Base-by-base conservation (phyloP, 2,888 invertebrate species). In the Eristalis arbustorum region DNA sequence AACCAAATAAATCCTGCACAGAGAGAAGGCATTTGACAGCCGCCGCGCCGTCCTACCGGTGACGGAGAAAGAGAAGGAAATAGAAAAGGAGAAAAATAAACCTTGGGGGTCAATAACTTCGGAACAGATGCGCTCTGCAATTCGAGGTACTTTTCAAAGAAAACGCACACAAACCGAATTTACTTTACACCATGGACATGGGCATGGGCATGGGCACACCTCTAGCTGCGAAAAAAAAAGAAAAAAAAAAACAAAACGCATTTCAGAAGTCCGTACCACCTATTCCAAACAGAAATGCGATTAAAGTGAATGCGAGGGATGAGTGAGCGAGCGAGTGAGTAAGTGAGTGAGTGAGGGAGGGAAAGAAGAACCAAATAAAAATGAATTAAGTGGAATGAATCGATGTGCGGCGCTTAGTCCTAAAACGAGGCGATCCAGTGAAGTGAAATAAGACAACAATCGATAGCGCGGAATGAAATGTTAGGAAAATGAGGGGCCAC, bases 51-150 rank as follows among this genome's bases (percentile, higher is more conserved):
- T 28, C 40, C 61, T n/a, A 31, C 14, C 31, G 8, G 8, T 31
- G 28, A n/a, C 31, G 42, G 49, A 49, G n/a, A 37, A 6, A 49
- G 4, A 5, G 18, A 49, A 18, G 6, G 18, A 49, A 18, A 18
- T 49, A 49, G 49, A 49, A 49, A 18, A n/a, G n/a, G n/a, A 42
- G n/a, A 14, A n/a, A 6, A n/a, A 28, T 66, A 72, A 71, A 71
- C 83, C 56, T 68, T 68, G 73, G 59, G 78, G 83, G 83, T 83
- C 83, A 78, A 73, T 73, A 73, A 83, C 78, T 42, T 63, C 62
- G 6, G 25, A 61, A 66, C 62, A 76, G 76, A 81, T 75, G 76
- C 64, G 49, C 64, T 40, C 61, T 28, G 22, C 40, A 14, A 56
- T 34, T 6, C 34, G n/a, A 34, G 57, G 56, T 34, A 59, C 25